Evolutionary conservation across 2,888 invertebrate genomes (phyloP).

Genomic region (Macrophya annulata): DNA sequence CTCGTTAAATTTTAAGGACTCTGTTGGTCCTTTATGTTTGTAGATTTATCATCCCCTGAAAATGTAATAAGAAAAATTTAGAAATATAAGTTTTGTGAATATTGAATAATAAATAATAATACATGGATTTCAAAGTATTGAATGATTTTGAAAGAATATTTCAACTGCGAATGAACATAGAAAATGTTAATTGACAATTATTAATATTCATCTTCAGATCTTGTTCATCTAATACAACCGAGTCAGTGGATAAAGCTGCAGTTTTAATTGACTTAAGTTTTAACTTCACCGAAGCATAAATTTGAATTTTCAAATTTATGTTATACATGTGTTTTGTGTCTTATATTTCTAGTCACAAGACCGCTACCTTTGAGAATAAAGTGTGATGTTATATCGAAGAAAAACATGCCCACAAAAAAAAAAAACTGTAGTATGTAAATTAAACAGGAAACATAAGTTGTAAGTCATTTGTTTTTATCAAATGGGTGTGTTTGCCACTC

Average conservation of each 20-base stretch:
- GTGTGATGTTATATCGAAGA: neutral
- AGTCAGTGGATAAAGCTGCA: neutral
- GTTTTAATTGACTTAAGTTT: neutral
- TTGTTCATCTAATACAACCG: neutral
- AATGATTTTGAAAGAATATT: neutral
- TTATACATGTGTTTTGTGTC: neutral
- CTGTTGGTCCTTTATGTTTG: neutral
- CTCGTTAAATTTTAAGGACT: slow-evolving; percentile 16
- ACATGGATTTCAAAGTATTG: neutral
- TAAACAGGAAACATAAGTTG: slow-evolving; percentile 2
- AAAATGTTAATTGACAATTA: neutral
- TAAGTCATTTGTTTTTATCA: neutral
- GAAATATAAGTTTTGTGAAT: neutral
- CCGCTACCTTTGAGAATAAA: neutral
- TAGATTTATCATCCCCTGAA: slow-evolving; percentile 15
- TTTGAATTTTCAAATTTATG: neutral
- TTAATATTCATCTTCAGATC: neutral
- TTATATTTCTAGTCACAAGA: neutral
- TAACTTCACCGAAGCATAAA: neutral
- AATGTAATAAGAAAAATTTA: neutral
- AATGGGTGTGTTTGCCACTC: slow-evolving; percentile 15
- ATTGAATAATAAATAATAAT: neutral
- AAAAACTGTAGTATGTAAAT: neutral
- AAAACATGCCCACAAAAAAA: neutral
- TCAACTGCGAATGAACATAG: neutral